Evolutionary conservation across 2,888 invertebrate species (phyloP).

Genomic region (Protonemura montana): DNA sequence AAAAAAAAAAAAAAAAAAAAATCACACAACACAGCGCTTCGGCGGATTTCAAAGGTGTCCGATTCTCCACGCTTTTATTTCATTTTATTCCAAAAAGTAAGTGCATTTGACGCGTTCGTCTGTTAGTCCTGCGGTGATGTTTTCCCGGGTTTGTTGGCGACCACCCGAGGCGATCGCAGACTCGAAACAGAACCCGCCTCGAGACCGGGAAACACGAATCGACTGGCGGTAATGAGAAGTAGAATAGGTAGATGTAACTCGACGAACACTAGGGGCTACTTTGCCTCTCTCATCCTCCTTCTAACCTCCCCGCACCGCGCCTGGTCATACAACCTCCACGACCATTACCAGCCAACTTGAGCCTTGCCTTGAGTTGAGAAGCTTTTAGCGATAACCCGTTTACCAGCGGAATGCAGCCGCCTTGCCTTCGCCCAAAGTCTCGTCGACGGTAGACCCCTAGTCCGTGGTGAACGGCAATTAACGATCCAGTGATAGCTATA

Average conservation of each 20-base stretch:
- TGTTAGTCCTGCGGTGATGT: background rate
- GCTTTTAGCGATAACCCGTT: background rate
- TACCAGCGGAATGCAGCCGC: background rate
- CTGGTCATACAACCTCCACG: no score
- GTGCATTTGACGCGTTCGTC: background rate
- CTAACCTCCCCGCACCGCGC: no score
- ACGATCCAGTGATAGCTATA: background rate
- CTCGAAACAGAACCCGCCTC: background rate
- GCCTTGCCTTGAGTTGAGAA: background rate
- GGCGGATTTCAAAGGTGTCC: background rate
- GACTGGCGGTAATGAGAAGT: background rate
- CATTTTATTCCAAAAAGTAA: background rate
- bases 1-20: background rate
- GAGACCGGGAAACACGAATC: background rate
- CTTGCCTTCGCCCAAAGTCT: no score
- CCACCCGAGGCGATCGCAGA: background rate
- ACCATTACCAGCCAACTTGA: background rate
- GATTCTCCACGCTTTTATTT: background rate
- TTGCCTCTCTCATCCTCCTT: background rate
- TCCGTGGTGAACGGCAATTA: background rate
- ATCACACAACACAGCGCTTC: background rate
- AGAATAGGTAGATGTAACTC: background rate
- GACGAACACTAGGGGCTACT: background rate
- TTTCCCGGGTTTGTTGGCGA: background rate
- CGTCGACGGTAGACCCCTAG: background rate